Evolutionary conservation across 2,113 vertebrate species (phyloP), one percentile per base, ranked within the genome.

Genomic region (Halcyon senegalensis): DNA sequence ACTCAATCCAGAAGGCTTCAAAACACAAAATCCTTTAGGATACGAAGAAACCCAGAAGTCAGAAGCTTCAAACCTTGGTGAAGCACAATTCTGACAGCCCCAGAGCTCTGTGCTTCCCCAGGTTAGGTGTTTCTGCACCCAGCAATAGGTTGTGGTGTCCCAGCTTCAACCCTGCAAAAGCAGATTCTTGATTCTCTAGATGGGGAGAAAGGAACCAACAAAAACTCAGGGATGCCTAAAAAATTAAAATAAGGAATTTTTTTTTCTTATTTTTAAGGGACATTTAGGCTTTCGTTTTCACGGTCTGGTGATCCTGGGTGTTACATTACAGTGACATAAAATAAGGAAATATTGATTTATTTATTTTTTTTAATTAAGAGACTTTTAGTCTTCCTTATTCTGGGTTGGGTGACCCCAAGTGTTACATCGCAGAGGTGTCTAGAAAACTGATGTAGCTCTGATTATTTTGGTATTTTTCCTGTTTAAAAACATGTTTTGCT

Each of bases 401-500:
- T 58, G 55, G 17, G 31, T 33, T 16, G 30, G 30, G 30, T 33
- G 55, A 31, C 17, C 16, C 18, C 28, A 28, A 31, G 55, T 30
- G 10, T 58, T 58, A 33, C 55, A 58, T 33, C 4, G 55, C 55
- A 44, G 51, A 17, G 2, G 3, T 4, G 27, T 18, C 16, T 28
- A 35, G 10, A 51, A 44, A 87, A 74, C 7, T 6, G 17, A 10
- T 0, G 3, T 18, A 16, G 27, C 7, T 43, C 11, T 4, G 10
- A 18, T 23, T 41, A 16, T 35, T 74, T 46, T 39, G 5, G 12
- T 24, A 25, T 43, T 37, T 56, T 8, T 15, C 8, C 16, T 8
- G 11, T 10, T 37, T 60, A 30, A 28, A 43, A 35, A 7, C 4
- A 6, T 0, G 5, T 0, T 23, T 39, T 44, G 16, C n/a, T 31